These are phyloP conservation scores for Melanocharis versteri DNA, from an alignment of 2,113 vertebrate genomes.

Conservation along the genomic window DNA sequence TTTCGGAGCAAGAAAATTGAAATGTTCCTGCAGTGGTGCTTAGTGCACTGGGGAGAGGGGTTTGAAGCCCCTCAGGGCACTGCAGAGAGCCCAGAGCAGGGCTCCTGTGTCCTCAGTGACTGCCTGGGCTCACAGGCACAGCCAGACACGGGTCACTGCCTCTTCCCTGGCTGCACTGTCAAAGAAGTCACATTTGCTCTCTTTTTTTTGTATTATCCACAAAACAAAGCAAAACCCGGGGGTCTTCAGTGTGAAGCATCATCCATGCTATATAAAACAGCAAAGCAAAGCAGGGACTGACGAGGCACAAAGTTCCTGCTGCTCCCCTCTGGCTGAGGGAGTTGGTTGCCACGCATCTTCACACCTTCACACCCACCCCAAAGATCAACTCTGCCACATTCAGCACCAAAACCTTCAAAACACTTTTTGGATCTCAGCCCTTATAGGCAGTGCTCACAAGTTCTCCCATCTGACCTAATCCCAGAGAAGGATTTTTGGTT, in stretches of 20 bases:
- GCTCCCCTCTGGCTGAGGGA: neutral
- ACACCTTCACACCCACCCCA: neutral
- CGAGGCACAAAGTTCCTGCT: neutral
- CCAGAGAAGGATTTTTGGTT: neutral
- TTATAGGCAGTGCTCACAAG: neutral
- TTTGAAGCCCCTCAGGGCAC: neutral
- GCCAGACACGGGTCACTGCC: neutral
- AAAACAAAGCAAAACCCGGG: neutral
- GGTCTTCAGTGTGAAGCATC: neutral
- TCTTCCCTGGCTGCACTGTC: neutral
- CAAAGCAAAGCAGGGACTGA: neutral
- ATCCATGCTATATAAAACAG: rapidly evolving
- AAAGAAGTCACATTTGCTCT: neutral
- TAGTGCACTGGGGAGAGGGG: neutral
- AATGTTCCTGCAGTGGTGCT: neutral
- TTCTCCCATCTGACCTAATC: neutral
- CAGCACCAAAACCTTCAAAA: neutral
- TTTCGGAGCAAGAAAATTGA: neutral
- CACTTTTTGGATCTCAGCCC: neutral
- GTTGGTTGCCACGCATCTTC: rapidly evolving
- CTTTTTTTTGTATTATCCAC: neutral
- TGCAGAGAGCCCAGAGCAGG: neutral
- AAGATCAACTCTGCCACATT: neutral
- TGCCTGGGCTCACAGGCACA: neutral
- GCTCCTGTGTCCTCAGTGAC: neutral